Evolutionary conservation across 2,888 invertebrate genomes (phyloP).

Genomic region (Agrotis segetum): DNA sequence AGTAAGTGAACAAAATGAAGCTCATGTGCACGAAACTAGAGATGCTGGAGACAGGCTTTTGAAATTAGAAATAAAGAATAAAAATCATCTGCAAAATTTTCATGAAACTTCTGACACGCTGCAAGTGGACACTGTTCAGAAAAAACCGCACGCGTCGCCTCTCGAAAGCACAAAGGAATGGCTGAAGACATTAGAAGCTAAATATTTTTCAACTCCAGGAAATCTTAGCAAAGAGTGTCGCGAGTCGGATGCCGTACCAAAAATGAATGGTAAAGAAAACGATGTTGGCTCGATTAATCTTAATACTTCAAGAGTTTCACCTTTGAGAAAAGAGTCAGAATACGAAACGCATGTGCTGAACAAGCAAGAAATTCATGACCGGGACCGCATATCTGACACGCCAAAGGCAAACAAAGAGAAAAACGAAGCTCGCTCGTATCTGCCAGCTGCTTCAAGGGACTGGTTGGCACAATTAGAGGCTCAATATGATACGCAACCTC

Average conservation of each 20-base stretch:
- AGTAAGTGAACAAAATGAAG: constrained; percentile 8
- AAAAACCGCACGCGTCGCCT: background rate
- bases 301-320: background rate
- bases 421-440: constrained; percentile 9
- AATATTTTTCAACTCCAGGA: constrained; percentile 10
- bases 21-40: background rate
- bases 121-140: constrained; percentile 1
- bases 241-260: constrained; percentile 1
- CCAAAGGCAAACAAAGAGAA: background rate
- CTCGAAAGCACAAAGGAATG: constrained; percentile 10
- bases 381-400: background rate
- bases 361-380: background rate
- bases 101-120: constrained; percentile 2
- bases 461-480: constrained; percentile 90
- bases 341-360: background rate
- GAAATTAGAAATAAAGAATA: constrained; percentile 19
- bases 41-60: background rate
- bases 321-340: constrained; percentile 3
- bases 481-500: constrained; percentile 82
- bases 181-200: constrained; percentile 22
- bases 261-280: background rate
- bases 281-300: constrained; percentile 3
- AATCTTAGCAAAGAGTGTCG: background rate
- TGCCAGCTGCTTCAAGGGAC: constrained; percentile 75
- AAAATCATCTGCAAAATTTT: background rate